Conservation (phyloP, 2,888 invertebrate genomes). For the Napeogenes inachia region DNA sequence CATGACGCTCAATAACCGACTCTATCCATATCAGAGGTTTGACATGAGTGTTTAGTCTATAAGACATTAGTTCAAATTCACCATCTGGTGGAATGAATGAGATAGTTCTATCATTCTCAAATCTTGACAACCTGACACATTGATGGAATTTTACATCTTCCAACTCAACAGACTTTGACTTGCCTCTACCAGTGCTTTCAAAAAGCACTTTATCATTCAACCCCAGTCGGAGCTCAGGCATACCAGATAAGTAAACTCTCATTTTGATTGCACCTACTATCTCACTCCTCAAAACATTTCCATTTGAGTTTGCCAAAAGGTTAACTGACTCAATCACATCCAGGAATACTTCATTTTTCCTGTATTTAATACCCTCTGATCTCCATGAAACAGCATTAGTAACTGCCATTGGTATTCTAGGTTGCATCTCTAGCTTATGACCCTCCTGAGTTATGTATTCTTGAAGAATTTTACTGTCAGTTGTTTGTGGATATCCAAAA, state of each 20-base stretch:
- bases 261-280: slow-evolving; percentile 99
- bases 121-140: slow-evolving; percentile 96
- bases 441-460: slow-evolving; percentile 99
- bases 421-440: slow-evolving; percentile 97
- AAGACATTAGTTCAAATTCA: slow-evolving; percentile 99
- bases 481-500: slow-evolving; percentile 99
- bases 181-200: slow-evolving; percentile 97
- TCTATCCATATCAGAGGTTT: slow-evolving; percentile 99
- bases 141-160: slow-evolving; percentile 99
- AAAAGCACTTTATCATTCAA: slow-evolving; percentile 98
- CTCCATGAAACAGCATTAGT: slow-evolving; percentile 99
- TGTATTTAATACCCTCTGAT: slow-evolving; percentile 98
- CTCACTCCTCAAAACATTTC: slow-evolving; percentile 97
- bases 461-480: slow-evolving; percentile 98
- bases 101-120: slow-evolving; percentile 98
- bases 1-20: slow-evolving; percentile 97
- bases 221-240: slow-evolving; percentile 97
- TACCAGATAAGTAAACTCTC: slow-evolving; percentile 98
- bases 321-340: slow-evolving; percentile 99
- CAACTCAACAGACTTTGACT: slow-evolving; percentile 97
- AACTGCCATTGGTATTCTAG: slow-evolving; percentile 97
- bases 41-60: slow-evolving; percentile 96
- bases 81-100: slow-evolving; percentile 99
- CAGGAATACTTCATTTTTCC: slow-evolving; percentile 99
- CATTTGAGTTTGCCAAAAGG: slow-evolving; percentile 95